Base-by-base conservation (phyloP, 64 coral and sea anemone genomes). In the Astreopora myriophthalma region DNA sequence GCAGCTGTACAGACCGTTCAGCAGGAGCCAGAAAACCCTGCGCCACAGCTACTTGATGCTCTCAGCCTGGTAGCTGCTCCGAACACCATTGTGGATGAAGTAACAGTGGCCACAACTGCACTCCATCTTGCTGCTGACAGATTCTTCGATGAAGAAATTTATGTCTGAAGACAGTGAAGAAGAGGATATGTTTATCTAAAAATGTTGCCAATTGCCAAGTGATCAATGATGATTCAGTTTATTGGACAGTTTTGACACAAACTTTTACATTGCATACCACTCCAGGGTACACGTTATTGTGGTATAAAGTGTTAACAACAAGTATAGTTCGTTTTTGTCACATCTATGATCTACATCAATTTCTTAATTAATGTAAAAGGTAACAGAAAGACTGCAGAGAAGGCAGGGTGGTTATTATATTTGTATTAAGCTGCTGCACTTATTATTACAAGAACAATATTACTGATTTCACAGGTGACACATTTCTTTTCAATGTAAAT, bases 91-190 rank as follows among this genome's bases (percentile, higher is more conserved):
- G 73, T 5, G 48, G 73, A 76, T 48, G 39, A 76, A 76, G 40
- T 49, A 48, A 48, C 74, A 76, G 37, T 76, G 74, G 40, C 40
- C 74, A 76, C 74, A 76, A 76, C 16, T 76, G 74, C 38, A 76
- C 74, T 76, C 39, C 17, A 76, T 76, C 74, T 76, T 76, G 74
- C 74, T 76, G 38, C 74, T 48, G 38, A 76, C 39, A 76, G 37
- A 25, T 76, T 76, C 23, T 44, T 76, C 25, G 74, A 76, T 48
- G 74, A 76, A 76, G 74, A n/a, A 76, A 76, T 76, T 48, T 76
- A 76, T 76, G 38, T 76, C 38, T 76, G 40, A 76, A 25, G 74
- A 76, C 74, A 76, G 74, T 76, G 74, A 48, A 48, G 38, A 76
- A 49, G 74, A 76, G 20, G 74, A 76, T 28, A 27, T 70, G 63